Conservation (phyloP, 1,140 invertebrate genomes). For the Spodoptera litura region DNA sequence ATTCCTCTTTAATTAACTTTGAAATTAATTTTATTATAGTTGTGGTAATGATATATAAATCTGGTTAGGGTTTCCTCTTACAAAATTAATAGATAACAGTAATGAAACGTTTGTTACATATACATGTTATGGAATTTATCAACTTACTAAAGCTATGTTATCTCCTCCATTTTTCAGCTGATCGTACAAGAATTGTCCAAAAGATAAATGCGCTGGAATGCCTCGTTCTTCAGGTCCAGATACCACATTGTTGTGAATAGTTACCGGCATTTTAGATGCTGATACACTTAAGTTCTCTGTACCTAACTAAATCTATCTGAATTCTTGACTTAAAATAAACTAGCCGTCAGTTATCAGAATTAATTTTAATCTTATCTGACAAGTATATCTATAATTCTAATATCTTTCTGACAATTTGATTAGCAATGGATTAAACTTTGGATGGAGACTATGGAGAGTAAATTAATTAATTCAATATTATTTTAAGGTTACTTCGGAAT, state of each 20-base stretch:
- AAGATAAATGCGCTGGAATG: constrained; percentile 81
- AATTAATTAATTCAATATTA: neutral
- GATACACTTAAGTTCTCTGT: too few relatives aligned
- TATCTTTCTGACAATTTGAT: constrained; percentile 26
- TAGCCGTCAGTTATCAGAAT: constrained; percentile 11
- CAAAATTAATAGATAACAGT: too few relatives aligned
- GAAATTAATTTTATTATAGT: too few relatives aligned
- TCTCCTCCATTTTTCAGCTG: constrained; percentile 75
- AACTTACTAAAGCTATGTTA: constrained; percentile 73
- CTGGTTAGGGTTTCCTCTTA: neutral
- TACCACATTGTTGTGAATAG: constrained; percentile 74
- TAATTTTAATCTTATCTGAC: constrained; percentile 23
- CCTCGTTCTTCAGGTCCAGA: constrained; percentile 72
- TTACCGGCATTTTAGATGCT: constrained; percentile 60
- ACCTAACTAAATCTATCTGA: neutral
- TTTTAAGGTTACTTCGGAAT: constrained; percentile 11
- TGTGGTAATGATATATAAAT: too few relatives aligned
- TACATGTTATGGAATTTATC: neutral
- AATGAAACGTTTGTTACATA: too few relatives aligned
- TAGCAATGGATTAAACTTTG: constrained; percentile 25
- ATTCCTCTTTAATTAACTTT: too few relatives aligned
- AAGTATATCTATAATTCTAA: constrained; percentile 6
- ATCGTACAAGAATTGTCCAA: constrained; percentile 78
- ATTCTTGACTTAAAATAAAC: constrained; percentile 1
- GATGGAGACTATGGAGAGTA: neutral